Base-by-base conservation (phyloP, 2,797 vertebrate genomes). In the Streptopelia turtur region DNA sequence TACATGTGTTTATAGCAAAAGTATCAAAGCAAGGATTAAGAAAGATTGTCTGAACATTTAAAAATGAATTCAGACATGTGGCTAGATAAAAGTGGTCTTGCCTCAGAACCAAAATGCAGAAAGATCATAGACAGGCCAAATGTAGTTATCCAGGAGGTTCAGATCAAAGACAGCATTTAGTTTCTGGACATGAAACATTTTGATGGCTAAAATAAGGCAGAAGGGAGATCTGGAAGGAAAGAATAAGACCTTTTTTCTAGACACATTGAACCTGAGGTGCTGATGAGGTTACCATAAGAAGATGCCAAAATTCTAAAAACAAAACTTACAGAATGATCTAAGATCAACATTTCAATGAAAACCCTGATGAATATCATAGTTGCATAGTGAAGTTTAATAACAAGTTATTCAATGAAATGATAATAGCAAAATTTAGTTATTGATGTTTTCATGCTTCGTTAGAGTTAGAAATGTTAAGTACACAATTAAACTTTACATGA, bases 401-500 rank as follows among this genome's bases (percentile, higher is more conserved):
- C 17, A 33, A 63, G 41, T 66, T 84, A 66, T 30, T 79, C 8
- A 60, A 91, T 84, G 5, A 84, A 66, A 90, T 35, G 0, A 72
- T 82, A 82, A n/a, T 27, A 89, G 9, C 16, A 63, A 85, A 91
- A 87, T 76, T 37, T 60, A 87, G 56, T 91, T 94, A 92, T 77
- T 87, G 56, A 72, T 94, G 43, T 82, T 95, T 89, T 92, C 66
- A 89, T 82, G 53, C 75, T 89, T 89, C 45, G 28, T 92, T 94
- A 63, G 57, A 81, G 43, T 69, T 90, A 93, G 63, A 97, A 92
- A 93, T 92, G 83, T 90, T 92, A 90, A 94, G 81, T 94, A 79
- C 37, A 87, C 75, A 89, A 93, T 95, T 94, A 95, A 95, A 92
- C 89, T 93, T 94, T 90, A 82, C 15, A 80, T 92, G 35, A 87